A percentile compares a stretch with the other conserved stretches of the same genome.
Conservation (phyloP, 2,888 invertebrate genomes). For the Lordiphosa fenestrarum region DNA sequence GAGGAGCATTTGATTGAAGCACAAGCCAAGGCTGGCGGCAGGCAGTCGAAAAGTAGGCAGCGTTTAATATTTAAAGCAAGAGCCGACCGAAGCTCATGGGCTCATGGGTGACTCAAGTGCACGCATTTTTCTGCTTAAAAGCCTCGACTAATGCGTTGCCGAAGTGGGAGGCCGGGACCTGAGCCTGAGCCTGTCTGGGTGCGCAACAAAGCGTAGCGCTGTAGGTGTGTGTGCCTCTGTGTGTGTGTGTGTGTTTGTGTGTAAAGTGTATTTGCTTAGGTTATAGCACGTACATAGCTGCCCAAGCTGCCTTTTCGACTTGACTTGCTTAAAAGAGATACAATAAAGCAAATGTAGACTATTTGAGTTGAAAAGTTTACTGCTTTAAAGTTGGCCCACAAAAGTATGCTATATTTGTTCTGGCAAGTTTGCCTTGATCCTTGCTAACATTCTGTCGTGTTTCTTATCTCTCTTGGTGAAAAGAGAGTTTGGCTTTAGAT, state of each 20-base stretch:
- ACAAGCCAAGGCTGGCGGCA: conserved; percentile 19
- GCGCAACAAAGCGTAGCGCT: conserved; percentile 68
- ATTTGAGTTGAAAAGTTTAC: conserved; percentile 36
- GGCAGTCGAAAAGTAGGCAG: conserved; percentile 54
- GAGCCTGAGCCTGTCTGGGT: conserved; percentile 49
- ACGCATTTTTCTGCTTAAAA: conserved; percentile 76
- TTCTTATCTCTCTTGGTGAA: too few species aligned
- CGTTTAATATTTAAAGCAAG: conserved; percentile 56
- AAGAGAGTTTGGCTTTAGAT: too few species aligned
- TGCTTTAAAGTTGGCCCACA: conserved; percentile 17
- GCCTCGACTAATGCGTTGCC: conserved; percentile 70
- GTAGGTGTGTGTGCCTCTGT: conserved; percentile 10
- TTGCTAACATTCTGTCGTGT: too few species aligned
- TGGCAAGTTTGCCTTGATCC: too few species aligned
- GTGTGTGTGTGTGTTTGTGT: conserved; percentile 17
- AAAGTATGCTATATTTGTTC: background rate
- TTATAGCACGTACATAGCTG: conserved; percentile 39
- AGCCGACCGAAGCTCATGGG: conserved; percentile 8
- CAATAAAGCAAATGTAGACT: conserved; percentile 28
- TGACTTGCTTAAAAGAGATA: conserved; percentile 50
- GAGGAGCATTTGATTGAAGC: conserved; percentile 44
- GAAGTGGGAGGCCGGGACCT: conserved; percentile 19
- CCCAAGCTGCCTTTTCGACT: conserved; percentile 19
- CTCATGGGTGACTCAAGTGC: conserved; percentile 53
- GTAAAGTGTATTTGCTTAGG: conserved; percentile 68